These are phyloP conservation scores for Pollimyrus isidori DNA, from an alignment of 2,113 vertebrate species.

Conservation along the genomic window DNA sequence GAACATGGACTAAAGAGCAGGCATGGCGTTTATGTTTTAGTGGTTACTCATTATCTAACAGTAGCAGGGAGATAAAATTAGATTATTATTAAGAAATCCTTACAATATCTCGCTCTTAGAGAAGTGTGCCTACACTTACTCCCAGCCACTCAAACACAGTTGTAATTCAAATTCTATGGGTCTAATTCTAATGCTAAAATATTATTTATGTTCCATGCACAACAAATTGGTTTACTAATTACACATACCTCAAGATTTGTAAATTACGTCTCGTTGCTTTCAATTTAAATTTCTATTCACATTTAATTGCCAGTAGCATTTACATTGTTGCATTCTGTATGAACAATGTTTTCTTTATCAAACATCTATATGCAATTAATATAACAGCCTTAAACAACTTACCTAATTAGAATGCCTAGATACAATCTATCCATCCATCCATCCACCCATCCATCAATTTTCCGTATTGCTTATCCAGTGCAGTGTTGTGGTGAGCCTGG, in stretches of 20 bases:
- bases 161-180: not conserved
- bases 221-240: not conserved
- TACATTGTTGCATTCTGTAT: not conserved
- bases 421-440: not conserved
- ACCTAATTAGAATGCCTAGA: not conserved
- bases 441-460: not conserved
- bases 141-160: not conserved
- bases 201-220: conserved; percentile 2
- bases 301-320: not conserved
- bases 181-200: not conserved
- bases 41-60: not conserved
- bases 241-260: not conserved
- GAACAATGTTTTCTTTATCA: not conserved
- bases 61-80: not conserved
- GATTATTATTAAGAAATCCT: not conserved
- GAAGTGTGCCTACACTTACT: not conserved
- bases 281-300: not conserved
- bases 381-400: not conserved
- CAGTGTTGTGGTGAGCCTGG: not conserved
- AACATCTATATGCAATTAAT: not conserved
- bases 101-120: not conserved
- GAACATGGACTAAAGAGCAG: not conserved
- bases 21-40: not conserved
- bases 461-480: not conserved
- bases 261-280: not conserved